A percentile compares a stretch with the other conserved stretches of the same genome.
Conservation (phyloP, 2,888 invertebrate species). For the Uloborus plumipes region DNA sequence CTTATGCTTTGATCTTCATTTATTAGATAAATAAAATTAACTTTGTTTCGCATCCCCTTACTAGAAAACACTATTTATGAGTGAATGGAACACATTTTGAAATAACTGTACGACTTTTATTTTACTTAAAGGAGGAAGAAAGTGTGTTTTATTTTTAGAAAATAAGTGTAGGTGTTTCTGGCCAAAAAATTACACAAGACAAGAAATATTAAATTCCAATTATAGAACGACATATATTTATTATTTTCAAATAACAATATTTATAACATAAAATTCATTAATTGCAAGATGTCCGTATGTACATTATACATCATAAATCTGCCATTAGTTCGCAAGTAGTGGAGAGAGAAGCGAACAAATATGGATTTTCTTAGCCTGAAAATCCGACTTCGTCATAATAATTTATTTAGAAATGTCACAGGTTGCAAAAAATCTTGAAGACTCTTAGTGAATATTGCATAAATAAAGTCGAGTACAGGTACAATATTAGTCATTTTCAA, state of each 20-base stretch:
- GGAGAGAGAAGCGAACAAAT: constrained; percentile 11
- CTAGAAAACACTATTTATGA: background rate
- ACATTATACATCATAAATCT: constrained; percentile 43
- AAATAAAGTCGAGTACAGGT: no score
- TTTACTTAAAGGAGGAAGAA: background rate
- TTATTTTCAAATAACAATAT: constrained; percentile 49
- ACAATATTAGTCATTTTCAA: no score
- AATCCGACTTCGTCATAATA: constrained; percentile 22
- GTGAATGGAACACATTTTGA: background rate
- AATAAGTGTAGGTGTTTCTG: background rate
- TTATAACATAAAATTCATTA: constrained; percentile 36
- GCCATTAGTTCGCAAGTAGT: constrained; percentile 5
- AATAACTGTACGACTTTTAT: background rate
- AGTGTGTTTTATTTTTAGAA: no score
- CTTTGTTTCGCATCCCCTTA: no score
- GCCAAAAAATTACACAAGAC: background rate
- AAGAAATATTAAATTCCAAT: background rate
- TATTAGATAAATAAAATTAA: no score
- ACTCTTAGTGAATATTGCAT: no score
- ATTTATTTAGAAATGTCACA: constrained; percentile 1
- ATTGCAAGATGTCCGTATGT: constrained; percentile 40
- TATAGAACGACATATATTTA: constrained; percentile 48
- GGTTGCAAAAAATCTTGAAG: background rate
- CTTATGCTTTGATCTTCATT: no score
- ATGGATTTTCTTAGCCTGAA: background rate